A percentile compares a stretch with the other conserved stretches of the same genome.
These are phyloP conservation scores for Orientallactaga sibirica DNA, from an alignment of 2,797 vertebrate genomes.

Conservation along the genomic window DNA sequence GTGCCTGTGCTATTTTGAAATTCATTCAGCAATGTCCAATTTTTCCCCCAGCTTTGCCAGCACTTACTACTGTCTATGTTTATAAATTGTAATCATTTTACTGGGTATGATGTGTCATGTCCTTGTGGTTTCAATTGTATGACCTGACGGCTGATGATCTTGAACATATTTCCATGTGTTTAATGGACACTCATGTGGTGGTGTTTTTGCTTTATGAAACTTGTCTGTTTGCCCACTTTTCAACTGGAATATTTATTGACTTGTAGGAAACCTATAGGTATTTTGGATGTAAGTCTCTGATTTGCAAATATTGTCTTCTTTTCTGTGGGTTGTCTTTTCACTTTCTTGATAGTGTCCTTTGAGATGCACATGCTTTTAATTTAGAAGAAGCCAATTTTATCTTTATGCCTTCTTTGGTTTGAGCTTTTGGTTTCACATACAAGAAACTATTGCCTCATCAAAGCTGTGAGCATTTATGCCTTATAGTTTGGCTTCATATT, in stretches of 20 bases:
- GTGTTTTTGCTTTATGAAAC: not conserved
- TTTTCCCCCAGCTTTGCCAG: not conserved
- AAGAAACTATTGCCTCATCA: constrained; percentile 23
- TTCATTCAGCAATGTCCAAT: not conserved
- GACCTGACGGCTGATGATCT: not conserved
- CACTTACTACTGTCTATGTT: not conserved
- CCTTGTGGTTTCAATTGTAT: not conserved
- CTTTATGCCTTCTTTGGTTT: not conserved
- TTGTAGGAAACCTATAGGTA: not conserved
- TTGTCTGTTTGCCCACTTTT: not conserved
- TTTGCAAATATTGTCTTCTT: not conserved
- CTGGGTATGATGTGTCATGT: not conserved
- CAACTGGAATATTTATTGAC: not conserved
- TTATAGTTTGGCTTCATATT: not conserved
- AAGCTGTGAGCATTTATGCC: not conserved
- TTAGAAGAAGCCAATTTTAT: not conserved
- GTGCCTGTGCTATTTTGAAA: not conserved
- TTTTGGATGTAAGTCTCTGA: not conserved
- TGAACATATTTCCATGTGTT: not conserved
- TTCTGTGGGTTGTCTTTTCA: not conserved
- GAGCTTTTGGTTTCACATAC: not conserved
- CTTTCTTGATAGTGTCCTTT: not conserved
- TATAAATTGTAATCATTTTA: not conserved
- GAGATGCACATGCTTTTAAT: not conserved
- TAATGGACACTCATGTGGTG: not conserved